phyloP scores from a whole-genome alignment of 2,113 vertebrate genomes.

The Anser brachyrhynchus region DNA sequence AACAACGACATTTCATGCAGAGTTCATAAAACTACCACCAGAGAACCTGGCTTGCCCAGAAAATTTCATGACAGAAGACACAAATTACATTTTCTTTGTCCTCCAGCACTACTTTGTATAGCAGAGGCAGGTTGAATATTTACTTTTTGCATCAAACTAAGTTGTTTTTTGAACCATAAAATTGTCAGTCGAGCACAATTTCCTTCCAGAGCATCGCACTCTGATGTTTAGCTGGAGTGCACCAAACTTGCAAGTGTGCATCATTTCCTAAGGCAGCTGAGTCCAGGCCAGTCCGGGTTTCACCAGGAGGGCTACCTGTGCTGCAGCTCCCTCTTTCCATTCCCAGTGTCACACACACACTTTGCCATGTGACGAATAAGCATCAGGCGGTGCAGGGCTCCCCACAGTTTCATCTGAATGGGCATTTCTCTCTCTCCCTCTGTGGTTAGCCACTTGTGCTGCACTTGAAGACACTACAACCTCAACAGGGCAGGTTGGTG shows the following conservation, averaged over 20 bases:
- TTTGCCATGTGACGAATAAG: background rate
- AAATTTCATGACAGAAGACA: background rate
- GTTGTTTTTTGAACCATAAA: background rate
- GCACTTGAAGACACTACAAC: background rate
- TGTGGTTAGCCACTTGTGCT: background rate
- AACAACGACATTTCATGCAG: background rate
- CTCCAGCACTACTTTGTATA: background rate
- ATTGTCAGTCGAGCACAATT: background rate
- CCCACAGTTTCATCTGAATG: background rate
- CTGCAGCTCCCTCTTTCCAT: background rate
- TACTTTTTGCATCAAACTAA: background rate
- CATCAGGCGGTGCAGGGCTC: background rate
- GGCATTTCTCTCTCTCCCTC: background rate
- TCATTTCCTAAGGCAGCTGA: background rate
- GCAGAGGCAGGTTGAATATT: background rate
- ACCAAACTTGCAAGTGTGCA: background rate
- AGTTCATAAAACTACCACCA: background rate
- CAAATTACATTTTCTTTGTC: background rate
- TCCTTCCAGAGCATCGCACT: background rate
- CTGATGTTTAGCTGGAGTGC: background rate
- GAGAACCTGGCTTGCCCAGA: background rate
- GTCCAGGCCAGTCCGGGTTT: background rate
- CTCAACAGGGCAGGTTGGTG: accelerated
- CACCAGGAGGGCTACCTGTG: accelerated
- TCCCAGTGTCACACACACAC: background rate